These are phyloP conservation scores for Neotoxoptera formosana DNA, from an alignment of 1,140 invertebrate species.

Conservation along the genomic window DNA sequence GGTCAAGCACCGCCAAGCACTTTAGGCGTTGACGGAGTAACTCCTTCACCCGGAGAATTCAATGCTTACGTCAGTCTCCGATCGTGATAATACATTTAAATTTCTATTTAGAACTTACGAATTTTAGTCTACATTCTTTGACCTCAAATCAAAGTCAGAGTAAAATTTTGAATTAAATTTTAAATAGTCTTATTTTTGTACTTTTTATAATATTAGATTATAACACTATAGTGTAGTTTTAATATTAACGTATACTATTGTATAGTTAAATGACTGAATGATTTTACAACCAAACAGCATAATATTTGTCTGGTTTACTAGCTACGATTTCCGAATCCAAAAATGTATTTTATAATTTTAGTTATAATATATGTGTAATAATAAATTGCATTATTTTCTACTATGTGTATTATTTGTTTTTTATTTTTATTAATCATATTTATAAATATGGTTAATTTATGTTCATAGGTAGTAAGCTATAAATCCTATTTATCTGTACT, in stretches of 20 bases:
- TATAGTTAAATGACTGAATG: constrained; percentile 25
- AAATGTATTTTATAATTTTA: constrained; percentile 9
- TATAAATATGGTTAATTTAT: not conserved
- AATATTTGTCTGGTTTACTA: not conserved
- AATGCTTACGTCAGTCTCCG: constrained; percentile 71
- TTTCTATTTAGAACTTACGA: not conserved
- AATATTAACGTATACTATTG: not conserved
- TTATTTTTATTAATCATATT: too few species aligned
- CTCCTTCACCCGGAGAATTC: constrained; percentile 75
- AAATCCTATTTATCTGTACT: not conserved
- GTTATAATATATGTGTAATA: not conserved
- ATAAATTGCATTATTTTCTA: not conserved
- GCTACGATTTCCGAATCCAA: not conserved
- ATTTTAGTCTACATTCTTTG: not conserved
- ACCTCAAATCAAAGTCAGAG: not conserved
- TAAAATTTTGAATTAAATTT: not conserved
- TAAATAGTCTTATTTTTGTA: not conserved
- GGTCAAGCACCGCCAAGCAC: constrained; percentile 71
- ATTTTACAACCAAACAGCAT: constrained; percentile 29
- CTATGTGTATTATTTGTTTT: not conserved
- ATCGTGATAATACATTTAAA: constrained; percentile 14
- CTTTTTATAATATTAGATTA: not conserved
- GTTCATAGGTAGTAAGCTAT: not conserved
- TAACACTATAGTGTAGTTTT: not conserved
- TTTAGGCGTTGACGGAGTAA: constrained; percentile 76